phyloP scores from a whole-genome alignment of 2,797 vertebrate genomes.

The Eidolon dupreanum region DNA sequence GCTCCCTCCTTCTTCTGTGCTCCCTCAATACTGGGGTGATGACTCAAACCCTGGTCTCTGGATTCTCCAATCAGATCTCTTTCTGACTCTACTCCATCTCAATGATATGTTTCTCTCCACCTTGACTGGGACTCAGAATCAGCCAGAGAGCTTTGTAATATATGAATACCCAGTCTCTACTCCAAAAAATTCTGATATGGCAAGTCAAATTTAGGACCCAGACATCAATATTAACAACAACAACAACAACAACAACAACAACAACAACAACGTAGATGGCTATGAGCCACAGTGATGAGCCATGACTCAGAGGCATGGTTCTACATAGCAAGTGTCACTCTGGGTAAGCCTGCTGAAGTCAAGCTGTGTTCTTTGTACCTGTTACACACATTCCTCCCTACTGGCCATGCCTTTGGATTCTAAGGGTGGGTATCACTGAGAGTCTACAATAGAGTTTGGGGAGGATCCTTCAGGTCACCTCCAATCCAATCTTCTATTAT shows the following conservation, averaged over 20 bases:
- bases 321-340: not conserved
- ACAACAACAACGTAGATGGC: not conserved
- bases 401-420: not conserved
- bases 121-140: not conserved
- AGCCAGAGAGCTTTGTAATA: not conserved
- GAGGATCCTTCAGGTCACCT: not conserved
- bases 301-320: not conserved
- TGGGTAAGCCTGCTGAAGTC: not conserved
- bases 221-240: not conserved
- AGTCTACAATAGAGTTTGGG: not conserved
- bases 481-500: not conserved
- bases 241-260: too few species aligned
- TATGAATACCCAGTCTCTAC: not conserved
- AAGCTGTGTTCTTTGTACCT: not conserved
- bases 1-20: not conserved
- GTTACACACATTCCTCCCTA: not conserved
- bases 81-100: not conserved
- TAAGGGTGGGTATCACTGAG: not conserved
- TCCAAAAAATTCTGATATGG: not conserved
- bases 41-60: not conserved
- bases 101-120: not conserved
- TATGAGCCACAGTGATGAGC: not conserved
- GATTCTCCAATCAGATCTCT: not conserved
- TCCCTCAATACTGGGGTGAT: not conserved
- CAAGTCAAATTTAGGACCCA: not conserved